Conservation (phyloP, 2,113 vertebrate genomes). For the Hippocampus abdominalis region DNA sequence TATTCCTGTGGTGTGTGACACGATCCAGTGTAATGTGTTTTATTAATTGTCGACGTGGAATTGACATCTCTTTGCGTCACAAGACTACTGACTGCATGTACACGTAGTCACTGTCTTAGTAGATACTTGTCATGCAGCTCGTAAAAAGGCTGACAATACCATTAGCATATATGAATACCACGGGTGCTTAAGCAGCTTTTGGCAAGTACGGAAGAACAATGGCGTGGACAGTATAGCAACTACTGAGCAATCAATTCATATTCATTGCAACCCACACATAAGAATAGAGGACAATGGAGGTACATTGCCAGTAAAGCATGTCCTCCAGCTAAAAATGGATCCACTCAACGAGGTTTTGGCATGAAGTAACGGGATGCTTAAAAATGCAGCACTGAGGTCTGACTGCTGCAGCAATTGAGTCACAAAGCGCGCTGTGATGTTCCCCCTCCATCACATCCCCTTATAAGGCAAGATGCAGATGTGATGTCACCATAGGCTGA, state of each 20-base stretch:
- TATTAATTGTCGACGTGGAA: no score
- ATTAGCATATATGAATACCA: conserved; percentile 32
- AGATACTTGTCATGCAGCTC: conserved; percentile 30
- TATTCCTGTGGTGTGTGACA: no score
- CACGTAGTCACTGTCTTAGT: conserved; percentile 40
- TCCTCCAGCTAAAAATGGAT: conserved; percentile 18
- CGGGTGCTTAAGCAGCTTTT: conserved; percentile 31
- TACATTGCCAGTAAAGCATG: not conserved
- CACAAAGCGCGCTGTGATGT: conserved; percentile 23
- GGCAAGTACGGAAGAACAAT: conserved; percentile 29
- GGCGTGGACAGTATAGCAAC: conserved; percentile 32
- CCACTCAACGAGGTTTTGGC: conserved; percentile 5
- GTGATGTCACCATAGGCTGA: conserved; percentile 27
- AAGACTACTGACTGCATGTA: no score
- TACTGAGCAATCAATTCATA: conserved; percentile 35
- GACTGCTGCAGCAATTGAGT: conserved; percentile 30
- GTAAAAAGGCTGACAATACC: conserved; percentile 13
- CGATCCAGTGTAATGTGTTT: no score
- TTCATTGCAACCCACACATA: conserved; percentile 14
- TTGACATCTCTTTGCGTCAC: no score
- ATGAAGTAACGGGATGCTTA: conserved; percentile 13
- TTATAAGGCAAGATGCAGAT: conserved; percentile 18
- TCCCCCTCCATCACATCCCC: conserved; percentile 25
- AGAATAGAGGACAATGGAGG: not conserved
- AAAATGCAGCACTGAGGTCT: conserved; percentile 26